Evolutionary conservation across 2,888 invertebrate genomes (phyloP).

Genomic region (Cosmorhoe ocellata): DNA sequence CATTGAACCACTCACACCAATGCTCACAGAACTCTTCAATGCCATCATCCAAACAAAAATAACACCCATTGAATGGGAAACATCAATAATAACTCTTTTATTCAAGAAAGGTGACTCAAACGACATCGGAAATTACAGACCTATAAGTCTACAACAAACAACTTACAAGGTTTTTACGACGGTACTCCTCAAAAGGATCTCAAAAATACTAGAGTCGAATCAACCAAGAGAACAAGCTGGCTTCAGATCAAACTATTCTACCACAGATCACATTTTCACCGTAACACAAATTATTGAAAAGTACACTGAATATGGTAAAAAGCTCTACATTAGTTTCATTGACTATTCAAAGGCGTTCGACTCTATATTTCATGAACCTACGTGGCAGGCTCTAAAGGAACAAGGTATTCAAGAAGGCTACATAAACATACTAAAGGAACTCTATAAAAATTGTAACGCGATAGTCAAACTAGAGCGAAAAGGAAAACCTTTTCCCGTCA

Average conservation of each 20-base stretch:
- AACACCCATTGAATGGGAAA: too few relatives aligned
- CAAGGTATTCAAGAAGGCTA: background rate
- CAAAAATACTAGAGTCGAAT: background rate
- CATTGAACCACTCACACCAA: too few relatives aligned
- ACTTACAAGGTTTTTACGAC: background rate
- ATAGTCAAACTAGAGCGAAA: too few relatives aligned
- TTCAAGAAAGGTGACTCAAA: too few relatives aligned
- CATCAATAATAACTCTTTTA: too few relatives aligned
- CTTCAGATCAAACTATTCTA: background rate
- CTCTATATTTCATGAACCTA: background rate
- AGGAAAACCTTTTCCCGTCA: too few relatives aligned
- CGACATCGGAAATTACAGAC: too few relatives aligned
- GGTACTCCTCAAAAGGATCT: background rate
- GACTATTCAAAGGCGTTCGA: background rate
- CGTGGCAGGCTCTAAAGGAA: background rate
- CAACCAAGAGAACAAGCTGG: background rate
- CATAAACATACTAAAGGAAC: background rate
- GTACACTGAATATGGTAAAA: background rate
- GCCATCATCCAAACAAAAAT: too few relatives aligned
- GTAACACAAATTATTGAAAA: background rate
- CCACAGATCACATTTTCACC: background rate
- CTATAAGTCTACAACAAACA: too few relatives aligned
- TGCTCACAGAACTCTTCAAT: too few relatives aligned
- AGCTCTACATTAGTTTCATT: background rate
- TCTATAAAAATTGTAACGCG: background rate